These are phyloP conservation scores for Lampris megalopsis DNA, from an alignment of 2,113 vertebrate genomes.

Conservation along the genomic window DNA sequence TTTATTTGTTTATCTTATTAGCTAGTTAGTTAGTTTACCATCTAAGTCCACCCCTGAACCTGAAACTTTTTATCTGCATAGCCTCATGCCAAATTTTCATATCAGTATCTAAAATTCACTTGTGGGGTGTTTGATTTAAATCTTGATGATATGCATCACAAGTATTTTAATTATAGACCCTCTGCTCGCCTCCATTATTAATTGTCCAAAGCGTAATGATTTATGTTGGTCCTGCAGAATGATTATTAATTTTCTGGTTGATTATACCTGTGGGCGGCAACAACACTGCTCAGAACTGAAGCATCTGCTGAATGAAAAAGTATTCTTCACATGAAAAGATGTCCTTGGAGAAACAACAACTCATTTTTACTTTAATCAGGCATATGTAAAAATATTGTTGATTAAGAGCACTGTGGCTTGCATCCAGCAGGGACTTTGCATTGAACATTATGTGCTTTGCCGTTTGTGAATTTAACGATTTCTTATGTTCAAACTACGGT, in stretches of 20 bases:
- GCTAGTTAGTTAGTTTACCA: no score
- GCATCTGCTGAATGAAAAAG: conserved; percentile 85
- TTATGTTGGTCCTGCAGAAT: conserved; percentile 92
- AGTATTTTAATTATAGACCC: conserved; percentile 91
- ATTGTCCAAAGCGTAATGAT: conserved; percentile 96
- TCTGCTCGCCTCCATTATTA: conserved; percentile 91
- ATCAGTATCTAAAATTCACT: conserved; percentile 73
- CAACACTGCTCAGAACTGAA: conserved; percentile 86
- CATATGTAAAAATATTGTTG: conserved; percentile 91
- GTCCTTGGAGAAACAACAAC: conserved; percentile 91
- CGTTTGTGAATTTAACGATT: conserved; percentile 91
- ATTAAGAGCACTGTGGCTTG: conserved; percentile 83
- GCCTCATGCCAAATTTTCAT: conserved; percentile 59
- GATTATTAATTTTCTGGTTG: conserved; percentile 98
- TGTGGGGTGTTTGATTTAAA: conserved; percentile 81
- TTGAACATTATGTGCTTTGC: conserved; percentile 88
- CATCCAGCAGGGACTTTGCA: conserved; percentile 86
- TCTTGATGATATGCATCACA: conserved; percentile 87
- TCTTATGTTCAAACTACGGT: conserved; percentile 75
- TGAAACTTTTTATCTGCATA: no score
- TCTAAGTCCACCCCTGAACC: no score
- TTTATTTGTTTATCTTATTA: no score
- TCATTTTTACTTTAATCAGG: conserved; percentile 96
- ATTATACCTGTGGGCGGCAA: conserved; percentile 94
- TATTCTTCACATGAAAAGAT: conserved; percentile 85